phyloP scores from a whole-genome alignment of 2,113 vertebrate species.

The Oplegnathus fasciatus region DNA sequence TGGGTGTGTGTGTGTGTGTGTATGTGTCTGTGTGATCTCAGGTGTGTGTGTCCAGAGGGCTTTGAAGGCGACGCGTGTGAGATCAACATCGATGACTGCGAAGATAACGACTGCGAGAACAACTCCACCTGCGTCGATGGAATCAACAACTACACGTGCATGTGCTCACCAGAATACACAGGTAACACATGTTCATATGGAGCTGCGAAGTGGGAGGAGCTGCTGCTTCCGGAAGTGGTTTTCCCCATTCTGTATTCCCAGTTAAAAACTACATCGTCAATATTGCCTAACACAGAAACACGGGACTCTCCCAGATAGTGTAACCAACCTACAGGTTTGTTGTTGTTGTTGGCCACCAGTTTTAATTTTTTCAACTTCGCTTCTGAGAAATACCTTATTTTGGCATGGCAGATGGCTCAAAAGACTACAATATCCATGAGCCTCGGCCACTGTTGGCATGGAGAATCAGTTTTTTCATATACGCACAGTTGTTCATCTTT shows the following conservation, averaged over 20 bases:
- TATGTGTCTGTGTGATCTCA: slow-evolving; percentile 73
- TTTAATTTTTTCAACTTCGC: not conserved
- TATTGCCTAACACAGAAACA: not conserved
- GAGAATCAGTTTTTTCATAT: not conserved
- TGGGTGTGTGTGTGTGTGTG: slow-evolving; percentile 76
- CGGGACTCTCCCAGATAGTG: not conserved
- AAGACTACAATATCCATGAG: not conserved
- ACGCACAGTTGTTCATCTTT: not conserved
- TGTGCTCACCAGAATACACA: slow-evolving; percentile 97
- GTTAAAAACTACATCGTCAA: not conserved
- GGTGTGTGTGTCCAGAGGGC: slow-evolving; percentile 96
- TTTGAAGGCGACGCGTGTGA: slow-evolving; percentile 97
- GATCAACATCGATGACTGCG: slow-evolving; percentile 97
- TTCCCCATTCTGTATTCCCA: not conserved
- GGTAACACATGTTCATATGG: slow-evolving; percentile 80
- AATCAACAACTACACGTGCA: slow-evolving; percentile 98
- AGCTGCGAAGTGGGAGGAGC: too few relatives aligned
- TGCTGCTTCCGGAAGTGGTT: not conserved
- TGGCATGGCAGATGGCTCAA: not conserved
- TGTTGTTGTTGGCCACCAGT: not conserved
- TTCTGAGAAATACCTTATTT: not conserved
- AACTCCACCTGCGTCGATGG: slow-evolving; percentile 98
- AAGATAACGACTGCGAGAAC: slow-evolving; percentile 99
- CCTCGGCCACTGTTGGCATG: not conserved
- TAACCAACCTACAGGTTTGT: not conserved